Base-by-base conservation (phyloP, 2,113 vertebrate genomes). In the Hiodon tergisus region DNA sequence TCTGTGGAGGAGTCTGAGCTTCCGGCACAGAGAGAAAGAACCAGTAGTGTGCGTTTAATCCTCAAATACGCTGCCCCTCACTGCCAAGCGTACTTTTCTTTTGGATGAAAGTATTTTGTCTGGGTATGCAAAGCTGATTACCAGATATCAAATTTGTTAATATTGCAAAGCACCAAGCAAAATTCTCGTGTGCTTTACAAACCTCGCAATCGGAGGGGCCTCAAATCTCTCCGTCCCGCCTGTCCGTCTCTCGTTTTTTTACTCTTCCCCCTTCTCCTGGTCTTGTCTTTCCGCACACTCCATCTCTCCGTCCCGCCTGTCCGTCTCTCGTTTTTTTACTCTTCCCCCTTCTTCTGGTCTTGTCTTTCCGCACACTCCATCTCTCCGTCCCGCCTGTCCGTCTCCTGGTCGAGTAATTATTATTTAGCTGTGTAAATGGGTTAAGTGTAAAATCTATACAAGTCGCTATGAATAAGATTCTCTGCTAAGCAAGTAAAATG, bases 61-160 rank as follows among this genome's bases (percentile, higher is more conserved):
- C 79, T 81, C 4, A 52, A 79, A 74, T 60, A 46, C 52, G 55
- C 5, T 75, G 63, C 53, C 69, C 61, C 59, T 2, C 31, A 0
- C 47, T 81, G 77, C 69, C 80, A 79, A 75, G 77, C 83, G 67
- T 75, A 54, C 83, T 79, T 86, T 80, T 83, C 47, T 16, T 69
- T 6, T 31, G 14, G 68, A 74, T 51, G 4, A 51, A 50, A 74
- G 54, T 71, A 70, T 59, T 84, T 81, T 81, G 72, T 81, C 65
- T 67, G 78, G 78, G 76, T 82, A 67, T 71, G 77, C 71, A 83
- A 83, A 87, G 81, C 76, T 81, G 83, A 89, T 87, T 81, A 87
- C 60, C 31, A 79, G 76, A 80, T 85, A 84, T 85, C 81, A 83
- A 78, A 84, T 87, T 85, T 86, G 72, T 73, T 83, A 82, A 81